These are phyloP conservation scores for Ophioninae sp. DNA, from an alignment of 2,888 invertebrate species.

Conservation along the genomic window DNA sequence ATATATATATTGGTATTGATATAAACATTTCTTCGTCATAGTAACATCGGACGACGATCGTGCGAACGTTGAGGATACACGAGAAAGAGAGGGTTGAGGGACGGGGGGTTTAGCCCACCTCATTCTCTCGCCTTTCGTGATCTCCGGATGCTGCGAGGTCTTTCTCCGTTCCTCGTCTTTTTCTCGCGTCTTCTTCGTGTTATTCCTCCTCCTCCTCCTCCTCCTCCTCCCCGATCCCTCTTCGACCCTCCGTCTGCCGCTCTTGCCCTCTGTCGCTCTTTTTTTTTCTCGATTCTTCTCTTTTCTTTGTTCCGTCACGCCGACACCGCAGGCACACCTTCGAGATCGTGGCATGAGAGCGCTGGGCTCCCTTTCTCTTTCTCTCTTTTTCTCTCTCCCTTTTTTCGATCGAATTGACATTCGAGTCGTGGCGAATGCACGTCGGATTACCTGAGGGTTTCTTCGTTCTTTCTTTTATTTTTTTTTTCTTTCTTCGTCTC, in stretches of 20 bases:
- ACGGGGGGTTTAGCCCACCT: constrained; percentile 41
- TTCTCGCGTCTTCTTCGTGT: not conserved
- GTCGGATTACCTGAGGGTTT: constrained; percentile 72
- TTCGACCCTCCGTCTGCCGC: not conserved
- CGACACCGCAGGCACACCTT: constrained; percentile 41
- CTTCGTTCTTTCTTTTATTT: constrained; percentile 61
- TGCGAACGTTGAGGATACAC: constrained; percentile 3
- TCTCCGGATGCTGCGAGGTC: constrained; percentile 23
- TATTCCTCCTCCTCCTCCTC: not conserved
- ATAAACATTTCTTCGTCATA: constrained; percentile 28
- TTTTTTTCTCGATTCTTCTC: constrained; percentile 25
- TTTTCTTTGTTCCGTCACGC: constrained; percentile 35
- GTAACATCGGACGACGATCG: constrained; percentile 3
- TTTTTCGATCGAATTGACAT: constrained; percentile 62
- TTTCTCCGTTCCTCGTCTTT: constrained; percentile 16
- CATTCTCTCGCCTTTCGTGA: constrained; percentile 47
- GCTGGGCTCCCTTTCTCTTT: not conserved
- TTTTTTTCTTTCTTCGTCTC: constrained; percentile 3
- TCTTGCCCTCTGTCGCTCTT: not conserved
- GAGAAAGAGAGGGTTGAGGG: constrained; percentile 14
- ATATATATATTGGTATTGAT: not conserved
- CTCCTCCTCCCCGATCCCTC: constrained; percentile 14
- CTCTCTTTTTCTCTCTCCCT: constrained; percentile 20
- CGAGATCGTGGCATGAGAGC: constrained; percentile 35
- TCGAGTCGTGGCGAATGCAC: constrained; percentile 66